Evolutionary conservation across 2,888 invertebrate species (phyloP), one percentile per base, ranked within the genome.

Genomic region (Pammene aurita): DNA sequence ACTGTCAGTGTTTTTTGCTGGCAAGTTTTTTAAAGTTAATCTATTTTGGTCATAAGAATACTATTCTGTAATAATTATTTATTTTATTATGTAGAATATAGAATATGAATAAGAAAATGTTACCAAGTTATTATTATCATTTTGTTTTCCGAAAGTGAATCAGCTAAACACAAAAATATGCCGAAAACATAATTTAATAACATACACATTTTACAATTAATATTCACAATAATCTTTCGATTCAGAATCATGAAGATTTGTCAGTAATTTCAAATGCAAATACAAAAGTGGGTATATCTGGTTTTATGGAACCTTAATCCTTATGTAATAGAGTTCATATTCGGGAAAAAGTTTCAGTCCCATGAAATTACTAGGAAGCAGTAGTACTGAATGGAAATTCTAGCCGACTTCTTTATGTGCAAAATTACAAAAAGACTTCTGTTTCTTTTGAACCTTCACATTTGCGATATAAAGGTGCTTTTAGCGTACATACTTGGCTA

Each of bases 191-290:
- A 61, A 18, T 14, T 52, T 5, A 42, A 18, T 14, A 35, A 26
- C 35, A 18, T 50, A 50, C 41, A 58, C 50, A 66, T 34, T 61
- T 48, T 44, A 61, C 35, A 35, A 44, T 14, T 14, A 54, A 54
- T 42, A 55, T 55, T 61, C 46, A 55, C 61, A 67, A 48, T 2
- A 46, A 41, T n/a, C 62, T 18, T 41, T 5, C n/a, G 11, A 44
- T 46, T 38, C 4, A 16, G 9, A 14, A 52, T 10, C 35, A 16
- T 56, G 10, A n/a, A 14, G 35, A 61, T 61, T 61, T 35, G 48
- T 46, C 46, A 61, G 46, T 60, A 38, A 55, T 57, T 61, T 50
- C 56, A 65, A 65, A 65, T 62, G 67, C 61, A 67, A n/a, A 61
- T 67, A 62, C 55, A 56, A 62, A 62, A 62, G 52, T 67, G n/a